Conservation (phyloP, 2,888 invertebrate genomes). For the Pristionchus exspectatus region DNA sequence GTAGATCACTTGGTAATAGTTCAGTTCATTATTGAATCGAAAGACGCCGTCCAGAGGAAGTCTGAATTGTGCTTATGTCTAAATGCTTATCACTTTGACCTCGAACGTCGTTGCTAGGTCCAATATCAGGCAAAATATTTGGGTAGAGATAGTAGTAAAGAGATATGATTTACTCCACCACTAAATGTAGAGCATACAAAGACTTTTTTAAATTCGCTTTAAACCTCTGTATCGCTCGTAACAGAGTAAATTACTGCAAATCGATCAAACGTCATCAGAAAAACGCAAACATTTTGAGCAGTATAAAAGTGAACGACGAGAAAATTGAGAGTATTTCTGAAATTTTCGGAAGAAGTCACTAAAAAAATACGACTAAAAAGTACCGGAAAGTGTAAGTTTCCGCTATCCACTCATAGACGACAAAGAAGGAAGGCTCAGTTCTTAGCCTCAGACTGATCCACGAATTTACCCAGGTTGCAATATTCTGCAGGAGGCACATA, state of each 20-base stretch:
- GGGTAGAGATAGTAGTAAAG: not conserved
- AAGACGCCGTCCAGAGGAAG: not conserved
- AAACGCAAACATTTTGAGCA: slow-evolving; percentile 5
- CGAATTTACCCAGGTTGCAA: not conserved
- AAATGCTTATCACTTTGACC: not conserved
- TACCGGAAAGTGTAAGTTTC: not conserved
- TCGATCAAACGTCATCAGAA: not conserved
- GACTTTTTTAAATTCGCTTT: not conserved
- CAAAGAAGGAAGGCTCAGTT: slow-evolving; percentile 2
- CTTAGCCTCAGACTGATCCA: not conserved
- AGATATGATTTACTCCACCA: slow-evolving; percentile 4
- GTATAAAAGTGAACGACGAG: not conserved
- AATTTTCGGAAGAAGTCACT: not conserved
- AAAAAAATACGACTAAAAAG: not conserved
- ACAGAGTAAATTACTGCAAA: not conserved
- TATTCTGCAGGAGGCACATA: not conserved
- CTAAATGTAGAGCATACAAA: not conserved
- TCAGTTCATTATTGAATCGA: not conserved
- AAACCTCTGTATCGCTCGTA: not conserved
- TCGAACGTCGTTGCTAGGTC: not conserved
- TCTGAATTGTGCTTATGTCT: not conserved
- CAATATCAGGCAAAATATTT: not conserved
- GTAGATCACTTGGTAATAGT: not conserved
- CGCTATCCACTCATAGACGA: not conserved
- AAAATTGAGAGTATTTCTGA: not conserved